These are phyloP conservation scores for Entomyzon cyanotis DNA, from an alignment of 2,113 vertebrate species.

Conservation along the genomic window DNA sequence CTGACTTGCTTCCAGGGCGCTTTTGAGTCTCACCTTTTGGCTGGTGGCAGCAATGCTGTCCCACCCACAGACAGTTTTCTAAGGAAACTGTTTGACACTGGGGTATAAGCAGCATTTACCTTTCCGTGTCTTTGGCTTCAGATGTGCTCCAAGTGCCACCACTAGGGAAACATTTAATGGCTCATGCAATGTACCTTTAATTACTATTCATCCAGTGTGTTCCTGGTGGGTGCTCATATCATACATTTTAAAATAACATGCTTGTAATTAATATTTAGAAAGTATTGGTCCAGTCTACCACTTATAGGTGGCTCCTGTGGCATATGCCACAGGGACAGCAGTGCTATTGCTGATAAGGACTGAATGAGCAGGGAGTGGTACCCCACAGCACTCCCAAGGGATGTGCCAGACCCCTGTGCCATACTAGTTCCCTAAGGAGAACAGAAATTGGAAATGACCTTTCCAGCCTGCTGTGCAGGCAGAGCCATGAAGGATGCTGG, in stretches of 20 bases:
- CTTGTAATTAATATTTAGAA: neutral
- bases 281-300: neutral
- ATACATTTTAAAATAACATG: neutral
- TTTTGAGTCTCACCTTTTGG: neutral
- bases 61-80: neutral
- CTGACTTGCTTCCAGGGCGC: neutral
- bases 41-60: neutral
- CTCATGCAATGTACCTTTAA: neutral
- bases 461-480: neutral
- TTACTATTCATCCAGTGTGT: neutral
- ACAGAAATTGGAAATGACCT: neutral
- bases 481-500: neutral
- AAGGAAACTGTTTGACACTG: neutral
- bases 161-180: neutral
- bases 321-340: neutral
- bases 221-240: neutral
- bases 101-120: neutral
- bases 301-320: neutral
- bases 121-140: neutral
- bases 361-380: neutral
- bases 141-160: neutral
- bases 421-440: neutral
- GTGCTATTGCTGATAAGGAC: neutral
- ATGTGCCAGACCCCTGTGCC: neutral
- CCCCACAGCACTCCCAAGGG: rapidly evolving